These are phyloP conservation scores for Megalurothrips usitatus DNA, from an alignment of 2,888 invertebrate species.

Conservation along the genomic window DNA sequence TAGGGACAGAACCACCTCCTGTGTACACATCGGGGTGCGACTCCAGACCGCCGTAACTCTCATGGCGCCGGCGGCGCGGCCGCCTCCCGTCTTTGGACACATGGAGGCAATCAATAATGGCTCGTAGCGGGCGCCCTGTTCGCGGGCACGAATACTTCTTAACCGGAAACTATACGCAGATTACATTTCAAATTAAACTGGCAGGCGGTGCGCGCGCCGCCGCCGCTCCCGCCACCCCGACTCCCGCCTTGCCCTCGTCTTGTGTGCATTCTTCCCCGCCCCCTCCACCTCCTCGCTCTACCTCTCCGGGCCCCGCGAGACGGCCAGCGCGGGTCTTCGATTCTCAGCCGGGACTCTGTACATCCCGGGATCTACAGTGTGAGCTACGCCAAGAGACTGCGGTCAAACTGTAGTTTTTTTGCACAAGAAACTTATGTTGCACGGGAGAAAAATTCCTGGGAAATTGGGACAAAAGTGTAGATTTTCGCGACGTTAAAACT, in stretches of 20 bases:
- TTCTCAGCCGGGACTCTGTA: too few relatives aligned
- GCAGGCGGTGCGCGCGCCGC: background rate
- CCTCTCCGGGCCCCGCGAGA: too few relatives aligned
- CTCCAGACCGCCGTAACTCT: too few relatives aligned
- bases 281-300: background rate
- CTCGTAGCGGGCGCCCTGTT: background rate
- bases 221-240: background rate
- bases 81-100: background rate
- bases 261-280: background rate
- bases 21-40: background rate
- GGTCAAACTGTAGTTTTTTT: too few relatives aligned
- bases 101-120: constrained; percentile 6
- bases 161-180: constrained; percentile 26
- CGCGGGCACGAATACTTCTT: constrained; percentile 15
- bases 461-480: too few relatives aligned
- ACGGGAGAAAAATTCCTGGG: too few relatives aligned
- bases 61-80: too few relatives aligned
- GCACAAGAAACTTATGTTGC: too few relatives aligned
- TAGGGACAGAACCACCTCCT: background rate
- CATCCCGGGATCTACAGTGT: too few relatives aligned
- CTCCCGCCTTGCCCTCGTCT: background rate
- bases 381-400: too few relatives aligned
- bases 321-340: too few relatives aligned
- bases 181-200: constrained; percentile 23
- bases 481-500: too few relatives aligned